Conservation (phyloP, 2,113 vertebrate genomes). For the Raja brachyura region DNA sequence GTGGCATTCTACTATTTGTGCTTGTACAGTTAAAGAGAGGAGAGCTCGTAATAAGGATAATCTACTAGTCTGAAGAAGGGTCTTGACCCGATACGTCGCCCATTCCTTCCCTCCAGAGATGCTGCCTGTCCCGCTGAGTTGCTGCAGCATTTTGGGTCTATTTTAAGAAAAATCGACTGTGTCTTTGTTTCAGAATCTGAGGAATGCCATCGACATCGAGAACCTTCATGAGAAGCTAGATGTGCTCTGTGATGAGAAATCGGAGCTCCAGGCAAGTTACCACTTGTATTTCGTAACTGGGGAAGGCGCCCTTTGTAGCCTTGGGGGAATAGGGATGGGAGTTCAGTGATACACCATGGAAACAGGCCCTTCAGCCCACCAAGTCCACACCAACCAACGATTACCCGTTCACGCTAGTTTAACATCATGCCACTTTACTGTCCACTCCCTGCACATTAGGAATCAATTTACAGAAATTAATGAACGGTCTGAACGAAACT, state of each 20-base stretch:
- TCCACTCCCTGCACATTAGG: no score
- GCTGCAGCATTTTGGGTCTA: no score
- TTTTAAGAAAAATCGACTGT: conserved; percentile 28
- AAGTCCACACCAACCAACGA: no score
- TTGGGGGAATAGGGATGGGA: background rate
- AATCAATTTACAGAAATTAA: no score
- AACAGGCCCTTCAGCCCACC: no score
- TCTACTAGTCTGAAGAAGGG: background rate
- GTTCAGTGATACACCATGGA: background rate
- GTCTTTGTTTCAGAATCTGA: conserved; percentile 65
- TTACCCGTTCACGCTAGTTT: no score
- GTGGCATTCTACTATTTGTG: background rate
- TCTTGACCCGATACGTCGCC: no score
- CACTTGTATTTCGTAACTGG: background rate
- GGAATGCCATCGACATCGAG: conserved; percentile 62
- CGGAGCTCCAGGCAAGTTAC: conserved; percentile 69
- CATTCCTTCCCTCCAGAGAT: no score
- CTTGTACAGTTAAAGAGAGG: background rate
- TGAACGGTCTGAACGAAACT: no score
- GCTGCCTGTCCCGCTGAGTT: no score
- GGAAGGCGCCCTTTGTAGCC: background rate
- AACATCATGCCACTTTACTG: no score
- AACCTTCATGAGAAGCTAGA: conserved; percentile 69
- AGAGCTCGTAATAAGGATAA: background rate
- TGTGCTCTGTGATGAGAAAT: conserved; percentile 60